Evolutionary conservation across 2,888 invertebrate genomes (phyloP).

Genomic region (Tupiocoris notatus): DNA sequence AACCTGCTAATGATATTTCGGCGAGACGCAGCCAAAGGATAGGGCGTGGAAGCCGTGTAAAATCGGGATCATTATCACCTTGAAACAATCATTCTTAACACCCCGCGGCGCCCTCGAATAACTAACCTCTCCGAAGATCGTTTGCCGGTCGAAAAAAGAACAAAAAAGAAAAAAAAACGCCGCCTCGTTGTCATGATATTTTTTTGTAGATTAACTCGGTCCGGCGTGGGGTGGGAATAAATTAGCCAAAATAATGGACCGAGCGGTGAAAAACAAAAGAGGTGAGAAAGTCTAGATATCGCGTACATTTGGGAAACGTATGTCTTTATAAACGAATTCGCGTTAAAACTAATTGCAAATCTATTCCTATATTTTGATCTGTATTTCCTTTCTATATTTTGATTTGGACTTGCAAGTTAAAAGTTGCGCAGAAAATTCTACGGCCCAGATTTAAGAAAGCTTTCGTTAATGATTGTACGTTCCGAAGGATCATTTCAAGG

Average conservation of each 20-base stretch:
- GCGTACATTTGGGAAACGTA: too few relatives aligned
- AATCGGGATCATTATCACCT: conserved; percentile 40
- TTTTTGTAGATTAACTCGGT: neutral
- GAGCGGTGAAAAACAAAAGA: neutral
- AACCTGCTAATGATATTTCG: neutral
- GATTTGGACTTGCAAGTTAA: too few relatives aligned
- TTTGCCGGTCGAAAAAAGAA: too few relatives aligned
- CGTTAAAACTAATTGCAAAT: too few relatives aligned
- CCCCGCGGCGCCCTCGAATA: conserved; percentile 32
- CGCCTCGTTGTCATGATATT: neutral
- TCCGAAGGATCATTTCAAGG: too few relatives aligned
- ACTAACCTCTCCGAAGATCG: neutral
- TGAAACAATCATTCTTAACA: conserved; percentile 38
- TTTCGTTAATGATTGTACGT: too few relatives aligned
- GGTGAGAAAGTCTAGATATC: neutral
- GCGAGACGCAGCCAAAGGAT: neutral
- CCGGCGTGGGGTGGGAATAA: neutral
- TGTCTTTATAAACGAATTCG: too few relatives aligned
- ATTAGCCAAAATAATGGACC: neutral
- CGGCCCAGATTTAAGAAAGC: too few relatives aligned
- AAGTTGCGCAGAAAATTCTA: too few relatives aligned
- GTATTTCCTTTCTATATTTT: too few relatives aligned
- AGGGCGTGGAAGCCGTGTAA: conserved; percentile 33
- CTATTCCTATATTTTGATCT: too few relatives aligned
- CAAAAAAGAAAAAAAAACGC: neutral